phyloP scores from a whole-genome alignment of 1,140 invertebrate species.

The Onthophagus taurus region DNA sequence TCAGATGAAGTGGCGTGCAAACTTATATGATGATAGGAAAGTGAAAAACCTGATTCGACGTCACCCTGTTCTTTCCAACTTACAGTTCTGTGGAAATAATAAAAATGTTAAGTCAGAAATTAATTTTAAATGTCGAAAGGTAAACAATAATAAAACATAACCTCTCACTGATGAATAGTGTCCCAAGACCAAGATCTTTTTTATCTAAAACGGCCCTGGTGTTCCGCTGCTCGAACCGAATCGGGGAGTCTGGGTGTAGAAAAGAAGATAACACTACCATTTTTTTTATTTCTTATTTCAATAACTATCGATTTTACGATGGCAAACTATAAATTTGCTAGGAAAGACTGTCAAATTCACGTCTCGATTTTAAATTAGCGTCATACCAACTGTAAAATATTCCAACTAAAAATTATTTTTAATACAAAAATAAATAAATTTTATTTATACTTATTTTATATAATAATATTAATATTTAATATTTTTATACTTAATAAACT shows the following conservation, averaged over 20 bases:
- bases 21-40: slow-evolving; percentile 61
- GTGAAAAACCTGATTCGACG: slow-evolving; percentile 53
- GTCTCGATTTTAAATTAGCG: too few relatives aligned
- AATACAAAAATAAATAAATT: too few relatives aligned
- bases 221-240: slow-evolving; percentile 28
- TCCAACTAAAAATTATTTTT: too few relatives aligned
- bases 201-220: slow-evolving; percentile 29
- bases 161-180: slow-evolving; percentile 33
- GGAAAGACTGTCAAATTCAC: too few relatives aligned
- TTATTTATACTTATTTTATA: too few relatives aligned
- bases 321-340: too few relatives aligned
- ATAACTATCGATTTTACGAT: too few relatives aligned
- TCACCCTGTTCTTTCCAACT: slow-evolving; percentile 48
- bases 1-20: slow-evolving; percentile 68
- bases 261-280: slow-evolving; percentile 34
- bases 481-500: too few relatives aligned
- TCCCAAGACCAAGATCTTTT: slow-evolving; percentile 31
- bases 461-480: too few relatives aligned
- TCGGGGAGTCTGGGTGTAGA: slow-evolving; percentile 27
- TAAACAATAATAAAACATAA: slow-evolving; percentile 15
- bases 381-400: too few relatives aligned
- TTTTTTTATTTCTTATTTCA: slow-evolving; percentile 19
- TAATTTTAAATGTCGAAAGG: slow-evolving; percentile 8
- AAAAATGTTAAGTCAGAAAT: slow-evolving; percentile 23
- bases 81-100: slow-evolving; percentile 54